Evolutionary conservation across 2,113 vertebrate genomes (phyloP), one percentile per base, ranked within the genome.

Genomic region (Nematolebias whitei): DNA sequence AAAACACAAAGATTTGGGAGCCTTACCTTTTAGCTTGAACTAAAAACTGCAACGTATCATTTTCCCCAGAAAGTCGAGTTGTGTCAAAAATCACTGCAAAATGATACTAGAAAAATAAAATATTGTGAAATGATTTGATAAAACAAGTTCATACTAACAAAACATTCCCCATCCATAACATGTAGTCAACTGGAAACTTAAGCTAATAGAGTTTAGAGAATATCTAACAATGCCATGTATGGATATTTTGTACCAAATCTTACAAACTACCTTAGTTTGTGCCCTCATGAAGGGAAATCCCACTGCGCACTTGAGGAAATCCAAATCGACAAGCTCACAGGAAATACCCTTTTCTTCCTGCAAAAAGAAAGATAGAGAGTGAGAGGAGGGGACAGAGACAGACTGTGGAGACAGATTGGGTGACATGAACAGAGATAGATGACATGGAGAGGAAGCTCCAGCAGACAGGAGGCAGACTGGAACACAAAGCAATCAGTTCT

Each of bases 261-360:
- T 40, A 48, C 40, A 26, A 40, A 54, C 76, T 93, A 99, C 98
- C 97, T 91, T 94, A 0, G 95, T 96, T 84, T 96, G 96, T 0
- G 97, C 97, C 89, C 95, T 95, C 98, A 99, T 98, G 92, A 98
- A 99, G 61, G 98, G 98, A 94, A 98, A 98, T 87, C 97, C 96
- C 91, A 99, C 95, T 2, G 96, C 97, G 92, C 97, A 99, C 68
- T 94, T 96, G 67, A 99, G 95, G 89, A 97, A 98, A 90, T 98
- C 95, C 55, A 94, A 89, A 69, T 98, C 95, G 67, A 98, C 79
- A 67, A 98, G 90, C 64, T 92, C 96, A 91, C 98, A 99, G 88
- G 95, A 95, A 92, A 97, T 96, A 67, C 96, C 96, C 88, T 96
- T 94, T 58, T 98, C 97, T 88, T 98, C 96, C 97, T 99, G 88